Conservation (phyloP, 2,888 invertebrate species). For the Empis stercorea region DNA sequence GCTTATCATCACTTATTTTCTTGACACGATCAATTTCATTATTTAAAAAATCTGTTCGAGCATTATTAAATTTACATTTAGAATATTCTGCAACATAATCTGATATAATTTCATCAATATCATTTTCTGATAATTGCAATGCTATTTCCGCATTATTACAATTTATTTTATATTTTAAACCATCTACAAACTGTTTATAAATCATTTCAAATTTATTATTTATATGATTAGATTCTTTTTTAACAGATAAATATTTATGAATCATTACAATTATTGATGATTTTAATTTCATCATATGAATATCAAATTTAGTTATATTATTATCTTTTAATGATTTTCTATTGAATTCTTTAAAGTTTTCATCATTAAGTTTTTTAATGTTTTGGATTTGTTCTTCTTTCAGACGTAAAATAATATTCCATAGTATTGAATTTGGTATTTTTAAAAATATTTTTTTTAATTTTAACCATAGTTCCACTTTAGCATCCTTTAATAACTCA, state of each 20-base stretch:
- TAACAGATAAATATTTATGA: slow-evolving; percentile 21
- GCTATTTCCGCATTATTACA: slow-evolving; percentile 20
- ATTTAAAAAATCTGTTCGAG: slow-evolving; percentile 24
- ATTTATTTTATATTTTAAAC: slow-evolving; percentile 24
- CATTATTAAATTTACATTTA: slow-evolving; percentile 21
- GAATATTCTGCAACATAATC: slow-evolving; percentile 30
- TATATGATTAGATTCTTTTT: slow-evolving; percentile 19
- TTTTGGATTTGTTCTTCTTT: slow-evolving; percentile 30
- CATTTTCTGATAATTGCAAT: slow-evolving; percentile 8
- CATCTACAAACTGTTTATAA: slow-evolving; percentile 23
- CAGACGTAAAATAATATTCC: slow-evolving; percentile 25
- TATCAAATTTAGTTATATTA: slow-evolving; percentile 21
- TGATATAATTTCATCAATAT: slow-evolving; percentile 26
- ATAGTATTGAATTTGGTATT: slow-evolving; percentile 27
- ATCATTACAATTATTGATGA: slow-evolving; percentile 24
- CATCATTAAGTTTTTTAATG: slow-evolving; percentile 23
- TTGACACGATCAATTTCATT: slow-evolving; percentile 26
- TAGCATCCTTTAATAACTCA: slow-evolving; percentile 19
- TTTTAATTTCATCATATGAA: slow-evolving; percentile 26
- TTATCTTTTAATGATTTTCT: slow-evolving; percentile 11
- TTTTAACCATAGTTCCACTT: slow-evolving; percentile 25
- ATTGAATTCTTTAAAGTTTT: slow-evolving; percentile 6
- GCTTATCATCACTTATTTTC: slow-evolving; percentile 18
- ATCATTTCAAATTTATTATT: slow-evolving; percentile 22
- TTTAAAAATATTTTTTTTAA: slow-evolving; percentile 25